Base-by-base conservation (phyloP, 2,888 invertebrate genomes). In the Pseudococcus viburni region DNA sequence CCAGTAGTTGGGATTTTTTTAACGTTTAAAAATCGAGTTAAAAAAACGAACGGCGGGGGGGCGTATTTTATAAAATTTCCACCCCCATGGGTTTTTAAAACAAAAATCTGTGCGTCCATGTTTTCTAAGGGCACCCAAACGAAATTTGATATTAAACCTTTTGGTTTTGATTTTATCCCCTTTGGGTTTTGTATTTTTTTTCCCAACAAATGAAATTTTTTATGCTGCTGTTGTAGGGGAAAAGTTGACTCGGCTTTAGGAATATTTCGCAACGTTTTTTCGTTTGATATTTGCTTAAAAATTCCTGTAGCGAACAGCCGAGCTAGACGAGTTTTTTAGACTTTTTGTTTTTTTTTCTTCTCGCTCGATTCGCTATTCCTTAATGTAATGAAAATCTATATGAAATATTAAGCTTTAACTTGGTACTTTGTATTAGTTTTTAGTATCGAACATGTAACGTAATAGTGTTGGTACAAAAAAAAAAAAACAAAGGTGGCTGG, bases 81-180 rank as follows among this genome's bases (percentile, higher is more conserved):
- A 9, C 8, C 19, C 19, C 59, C 19, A 19, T 19, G 9, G 8
- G n/a, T n/a, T n/a, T n/a, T n/a, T 59, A 8, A 19, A 19, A 0
- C 5, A 15, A 55, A 33, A 33, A 33, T 33, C 26, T 33, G 59
- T 59, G 6, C 19, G 59, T 59, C 59, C 59, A 59, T 19, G 19
- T 59, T 59, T 59, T 59, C 59, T 59, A 59, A 59, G 19, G n/a
- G 19, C 59, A 19, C 59, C 59, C n/a, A n/a, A 59, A 59, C 59
- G 59, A 59, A 55, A n/a, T n/a, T 17, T 59, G 3, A 33, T 33
- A 33, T 33, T 1, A 6, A 7, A 55, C 11, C 7, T 3, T 59
- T 59, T n/a, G 59, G 19, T 6, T 59, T 19, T 1, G 5, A 9
- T 59, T 59, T 19, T 6, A 59, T 59, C n/a, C n/a, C 7, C 19